Base-by-base conservation (phyloP, 1,140 invertebrate genomes). In the Argopecten irradians region DNA sequence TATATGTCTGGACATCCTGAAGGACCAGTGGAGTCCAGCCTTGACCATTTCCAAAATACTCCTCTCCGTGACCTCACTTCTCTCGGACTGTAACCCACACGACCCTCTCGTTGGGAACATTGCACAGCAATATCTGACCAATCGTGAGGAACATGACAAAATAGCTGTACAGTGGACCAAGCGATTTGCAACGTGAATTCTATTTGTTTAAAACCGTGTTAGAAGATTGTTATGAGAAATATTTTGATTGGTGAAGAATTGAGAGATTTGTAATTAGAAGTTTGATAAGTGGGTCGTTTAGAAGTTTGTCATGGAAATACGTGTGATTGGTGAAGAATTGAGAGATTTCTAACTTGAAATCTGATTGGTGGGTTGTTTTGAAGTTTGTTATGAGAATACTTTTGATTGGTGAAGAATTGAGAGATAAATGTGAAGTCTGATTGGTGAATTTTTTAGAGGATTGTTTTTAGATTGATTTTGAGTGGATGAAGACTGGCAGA, bases 151-250 rank as follows among this genome's bases (percentile, higher is more conserved):
- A n/a, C 55, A 71, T 71, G 55, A 71, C 55, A 71, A 71, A 71
- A 71, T 71, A 71, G 55, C 55, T 71, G n/a, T 71, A n/a, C 55
- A 71, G 55, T 71, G 55, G 55, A 71, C 55, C 55, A 71, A 71
- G 55, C 55, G 55, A 71, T 71, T 71, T 71, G 55, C 55, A 71
- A 71, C 55, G 28, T 71, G 55, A 71, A 28, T n/a, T 28, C 28
- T 71, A 5, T 28, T 71, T 71, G 19, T 22, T 71, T 71, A 28
- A 5, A 28, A n/a, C n/a, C 55, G 11, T 71, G n/a, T 71, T 16
- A 71, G n/a, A 71, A 28, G n/a, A 28, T 71, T 71, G 22, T 0
- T 28, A 22, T 28, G 22, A 71, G 55, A 71, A 28, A 28, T 22
- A 7, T 28, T 71, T 71, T 28, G 55, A 28, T 71, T 71, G 55